Evolutionary conservation across 2,888 invertebrate genomes (phyloP).

Genomic region (Luperina nickerlii): DNA sequence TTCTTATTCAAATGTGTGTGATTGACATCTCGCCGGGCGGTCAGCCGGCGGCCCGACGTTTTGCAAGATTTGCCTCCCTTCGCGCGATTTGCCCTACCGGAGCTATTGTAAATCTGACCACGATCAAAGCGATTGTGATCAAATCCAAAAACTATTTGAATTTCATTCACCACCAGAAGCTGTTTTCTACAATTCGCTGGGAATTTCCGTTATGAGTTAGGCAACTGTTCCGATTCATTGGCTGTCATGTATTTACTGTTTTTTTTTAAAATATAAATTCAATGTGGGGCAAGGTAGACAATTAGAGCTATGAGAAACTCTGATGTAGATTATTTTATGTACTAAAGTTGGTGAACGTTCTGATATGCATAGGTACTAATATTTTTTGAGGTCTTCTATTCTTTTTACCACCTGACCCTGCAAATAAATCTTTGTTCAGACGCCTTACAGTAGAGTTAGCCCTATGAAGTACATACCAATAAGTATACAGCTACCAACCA

Average conservation of each 20-base stretch:
- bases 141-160: constrained; percentile 84
- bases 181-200: constrained; percentile 76
- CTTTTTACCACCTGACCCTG: too few species aligned
- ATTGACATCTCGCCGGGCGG: constrained; percentile 90
- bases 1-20: constrained; percentile 87
- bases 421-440: background rate
- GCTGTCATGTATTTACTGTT: constrained; percentile 50
- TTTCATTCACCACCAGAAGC: constrained; percentile 77
- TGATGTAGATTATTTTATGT: background rate
- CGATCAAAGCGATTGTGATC: constrained; percentile 85
- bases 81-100: constrained; percentile 69
- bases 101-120: constrained; percentile 85
- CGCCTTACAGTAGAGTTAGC: background rate
- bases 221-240: constrained; percentile 65
- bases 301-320: background rate
- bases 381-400: background rate
- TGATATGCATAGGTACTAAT: background rate
- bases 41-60: constrained; percentile 74
- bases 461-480: background rate
- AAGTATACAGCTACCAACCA: background rate
- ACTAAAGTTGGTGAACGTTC: background rate
- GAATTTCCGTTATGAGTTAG: constrained; percentile 81
- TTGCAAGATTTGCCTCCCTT: constrained; percentile 73
- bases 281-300: constrained; percentile 27
- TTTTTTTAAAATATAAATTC: constrained; percentile 47